Evolutionary conservation across 2,888 invertebrate species (phyloP), one percentile per base, ranked within the genome.

Genomic region (Lycia hirtaria): DNA sequence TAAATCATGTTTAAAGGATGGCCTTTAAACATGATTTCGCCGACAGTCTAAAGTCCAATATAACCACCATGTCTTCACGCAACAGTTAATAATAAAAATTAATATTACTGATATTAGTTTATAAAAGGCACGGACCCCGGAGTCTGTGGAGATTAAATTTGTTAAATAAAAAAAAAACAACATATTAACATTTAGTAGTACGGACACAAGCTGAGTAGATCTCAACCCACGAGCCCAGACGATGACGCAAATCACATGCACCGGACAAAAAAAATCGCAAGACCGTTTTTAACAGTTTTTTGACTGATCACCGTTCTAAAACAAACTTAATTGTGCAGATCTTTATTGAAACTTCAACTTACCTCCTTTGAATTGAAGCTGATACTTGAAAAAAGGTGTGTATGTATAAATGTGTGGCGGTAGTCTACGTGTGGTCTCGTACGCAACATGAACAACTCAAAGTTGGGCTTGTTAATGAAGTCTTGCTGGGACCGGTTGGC

Each of bases 171-270:
- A n/a, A n/a, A n/a, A n/a, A n/a, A n/a, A n/a, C n/a, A n/a, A n/a
- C n/a, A n/a, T n/a, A n/a, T n/a, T n/a, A n/a, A n/a, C n/a, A n/a
- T n/a, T n/a, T n/a, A n/a, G n/a, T n/a, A n/a, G 33, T 48, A 43
- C 37, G 49, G 48, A 55, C 41, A 37, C 15, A 24, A 33, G 10
- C 48, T 26, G 44, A 44, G 30, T 43, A 20, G 26, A 45, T 54
- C 53, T 44, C 45, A 41, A 79, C 12, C 50, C 38, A 50, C 87
- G 81, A 67, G 83, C 88, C 69, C 87, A 88, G 89, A 88, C 88
- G 82, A 77, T 89, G 89, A 89, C 87, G 50, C 77, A 85, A 81
- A 79, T 57, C 73, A 75, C 69, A 78, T 76, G 73, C 74, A 72
- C 62, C 66, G 62, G 64, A 58, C 67, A 65, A 74, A 78, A 78